Conservation (phyloP, 2,113 vertebrate species). For the Tiliqua scincoides region DNA sequence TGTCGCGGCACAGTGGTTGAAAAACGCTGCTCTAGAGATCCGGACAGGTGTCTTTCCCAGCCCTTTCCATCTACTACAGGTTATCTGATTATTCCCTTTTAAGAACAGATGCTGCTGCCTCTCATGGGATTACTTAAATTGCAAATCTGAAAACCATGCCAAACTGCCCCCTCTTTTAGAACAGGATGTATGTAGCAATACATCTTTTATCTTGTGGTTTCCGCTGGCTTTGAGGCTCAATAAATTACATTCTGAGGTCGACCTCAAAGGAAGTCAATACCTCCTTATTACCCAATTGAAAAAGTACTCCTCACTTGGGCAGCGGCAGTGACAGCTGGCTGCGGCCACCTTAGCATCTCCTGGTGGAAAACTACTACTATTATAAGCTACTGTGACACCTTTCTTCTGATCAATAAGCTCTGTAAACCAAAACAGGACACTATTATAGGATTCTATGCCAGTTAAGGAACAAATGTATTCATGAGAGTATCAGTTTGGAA, state of each 20-base stretch:
- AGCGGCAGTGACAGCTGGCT: constrained; percentile 9
- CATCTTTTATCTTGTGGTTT: constrained; percentile 20
- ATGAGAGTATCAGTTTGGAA: constrained; percentile 11
- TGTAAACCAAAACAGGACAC: constrained; percentile 28
- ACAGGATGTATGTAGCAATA: not conserved
- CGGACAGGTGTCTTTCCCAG: too few species aligned
- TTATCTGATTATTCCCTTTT: not conserved
- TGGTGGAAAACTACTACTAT: constrained; percentile 34
- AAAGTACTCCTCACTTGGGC: not conserved
- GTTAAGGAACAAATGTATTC: constrained; percentile 35
- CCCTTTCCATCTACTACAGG: not conserved
- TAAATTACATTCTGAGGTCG: constrained; percentile 28
- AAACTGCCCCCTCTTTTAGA: constrained; percentile 23
- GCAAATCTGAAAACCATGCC: not conserved
- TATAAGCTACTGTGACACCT: constrained; percentile 13
- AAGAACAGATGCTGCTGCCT: constrained; percentile 11
- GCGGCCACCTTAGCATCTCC: not conserved
- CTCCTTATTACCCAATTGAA: constrained; percentile 39
- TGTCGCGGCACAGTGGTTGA: too few species aligned
- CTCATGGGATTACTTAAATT: not conserved
- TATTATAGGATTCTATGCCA: constrained; percentile 25
- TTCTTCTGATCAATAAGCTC: not conserved
- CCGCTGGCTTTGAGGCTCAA: constrained; percentile 5
- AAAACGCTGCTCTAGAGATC: too few species aligned
- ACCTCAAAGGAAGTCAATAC: constrained; percentile 35